Percentiles rank a stretch among this genome's conserved stretches.
phyloP scores from a whole-genome alignment of 2,888 invertebrate species.

The Chloroclysta siterata region DNA sequence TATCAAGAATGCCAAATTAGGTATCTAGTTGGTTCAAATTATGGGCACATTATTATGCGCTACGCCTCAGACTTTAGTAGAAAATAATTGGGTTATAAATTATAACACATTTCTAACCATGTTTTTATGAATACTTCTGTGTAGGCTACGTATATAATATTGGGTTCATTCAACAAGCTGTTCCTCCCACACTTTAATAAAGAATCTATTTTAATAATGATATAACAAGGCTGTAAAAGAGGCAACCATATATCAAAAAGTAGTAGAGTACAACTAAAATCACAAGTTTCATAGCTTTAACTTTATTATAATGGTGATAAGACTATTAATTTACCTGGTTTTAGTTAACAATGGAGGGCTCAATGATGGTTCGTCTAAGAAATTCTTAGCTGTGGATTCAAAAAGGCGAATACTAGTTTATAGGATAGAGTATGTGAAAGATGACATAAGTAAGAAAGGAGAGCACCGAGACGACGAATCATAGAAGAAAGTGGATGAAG shows the following conservation, averaged over 20 bases:
- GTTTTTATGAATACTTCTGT: constrained; percentile 41
- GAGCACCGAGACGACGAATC: too few species aligned
- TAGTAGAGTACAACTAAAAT: constrained; percentile 33
- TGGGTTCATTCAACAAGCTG: constrained; percentile 48
- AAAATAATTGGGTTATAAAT: constrained; percentile 62
- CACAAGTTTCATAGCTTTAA: constrained; percentile 27
- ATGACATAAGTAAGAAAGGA: too few species aligned
- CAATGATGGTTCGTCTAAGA: too few species aligned
- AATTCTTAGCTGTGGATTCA: too few species aligned
- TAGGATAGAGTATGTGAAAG: too few species aligned
- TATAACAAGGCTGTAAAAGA: constrained; percentile 57
- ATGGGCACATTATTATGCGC: constrained; percentile 56
- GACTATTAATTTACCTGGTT: constrained; percentile 13
- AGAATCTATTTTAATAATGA: constrained; percentile 56
- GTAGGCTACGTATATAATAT: constrained; percentile 40
- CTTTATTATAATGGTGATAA: constrained; percentile 25
- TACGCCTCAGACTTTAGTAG: constrained; percentile 50
- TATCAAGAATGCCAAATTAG: constrained; percentile 46
- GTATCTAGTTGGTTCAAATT: constrained; percentile 51
- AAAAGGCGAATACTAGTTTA: too few species aligned
- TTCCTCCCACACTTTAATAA: constrained; percentile 56
- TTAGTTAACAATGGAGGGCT: background rate
- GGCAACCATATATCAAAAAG: constrained; percentile 47
- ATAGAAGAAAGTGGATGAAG: too few species aligned
- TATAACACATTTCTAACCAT: constrained; percentile 35